Percentiles rank a stretch among this genome's conserved stretches.
These are phyloP conservation scores for Chaetodon trifascialis DNA, from an alignment of 2,113 vertebrate genomes.

Conservation along the genomic window DNA sequence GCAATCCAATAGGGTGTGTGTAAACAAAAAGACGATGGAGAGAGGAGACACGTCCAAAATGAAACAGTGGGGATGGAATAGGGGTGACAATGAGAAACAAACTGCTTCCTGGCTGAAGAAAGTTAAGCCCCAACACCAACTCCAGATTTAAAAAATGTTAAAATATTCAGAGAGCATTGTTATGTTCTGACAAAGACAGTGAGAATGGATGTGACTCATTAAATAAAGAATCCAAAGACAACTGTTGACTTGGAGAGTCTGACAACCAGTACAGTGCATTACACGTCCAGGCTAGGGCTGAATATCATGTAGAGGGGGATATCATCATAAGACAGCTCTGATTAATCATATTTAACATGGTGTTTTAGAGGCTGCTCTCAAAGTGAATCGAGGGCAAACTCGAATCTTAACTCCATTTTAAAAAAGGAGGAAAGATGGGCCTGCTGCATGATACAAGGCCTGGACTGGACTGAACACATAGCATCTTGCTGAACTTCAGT, in stretches of 20 bases:
- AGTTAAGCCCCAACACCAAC: not conserved
- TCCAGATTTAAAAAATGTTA: not conserved
- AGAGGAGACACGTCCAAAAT: not conserved
- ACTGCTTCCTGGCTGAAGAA: not conserved
- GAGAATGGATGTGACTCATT: not conserved
- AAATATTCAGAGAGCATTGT: not conserved
- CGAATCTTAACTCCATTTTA: not conserved
- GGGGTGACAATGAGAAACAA: not conserved
- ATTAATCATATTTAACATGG: conserved; percentile 28
- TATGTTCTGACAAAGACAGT: not conserved
- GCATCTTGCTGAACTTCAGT: not conserved
- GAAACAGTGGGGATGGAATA: too few relatives aligned
- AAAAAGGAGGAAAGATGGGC: not conserved
- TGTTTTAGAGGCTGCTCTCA: conserved; percentile 9
- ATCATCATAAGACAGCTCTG: not conserved
- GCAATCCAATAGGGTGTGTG: not conserved
- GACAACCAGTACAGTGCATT: not conserved
- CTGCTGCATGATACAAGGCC: not conserved
- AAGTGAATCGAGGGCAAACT: not conserved
- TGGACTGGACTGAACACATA: not conserved
- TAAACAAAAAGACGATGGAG: conserved; percentile 13
- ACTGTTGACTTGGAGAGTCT: not conserved
- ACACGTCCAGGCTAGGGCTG: not conserved
- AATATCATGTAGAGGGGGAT: not conserved
- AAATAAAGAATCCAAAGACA: not conserved